phyloP scores from a whole-genome alignment of 2,888 invertebrate genomes.

The Caenorhabditis doughertyi region DNA sequence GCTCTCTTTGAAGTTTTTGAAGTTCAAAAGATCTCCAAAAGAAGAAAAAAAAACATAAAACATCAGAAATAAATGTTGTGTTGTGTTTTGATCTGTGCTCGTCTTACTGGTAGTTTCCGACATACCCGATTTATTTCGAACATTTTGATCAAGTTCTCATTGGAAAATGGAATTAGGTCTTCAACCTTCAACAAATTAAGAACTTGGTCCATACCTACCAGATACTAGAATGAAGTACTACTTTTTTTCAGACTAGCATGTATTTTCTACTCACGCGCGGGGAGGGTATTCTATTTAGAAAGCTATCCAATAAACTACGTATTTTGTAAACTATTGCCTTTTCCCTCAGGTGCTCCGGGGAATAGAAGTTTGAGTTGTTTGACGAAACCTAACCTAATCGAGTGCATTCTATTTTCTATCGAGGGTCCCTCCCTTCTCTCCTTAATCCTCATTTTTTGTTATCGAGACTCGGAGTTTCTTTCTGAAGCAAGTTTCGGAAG shows the following conservation, averaged over 20 bases:
- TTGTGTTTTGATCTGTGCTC: constrained; percentile 29
- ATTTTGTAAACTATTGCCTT: constrained; percentile 28
- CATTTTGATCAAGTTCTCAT: not conserved
- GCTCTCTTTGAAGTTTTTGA: not conserved
- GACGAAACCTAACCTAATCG: constrained; percentile 63
- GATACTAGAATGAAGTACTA: constrained; percentile 24
- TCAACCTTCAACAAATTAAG: not conserved
- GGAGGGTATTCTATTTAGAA: not conserved
- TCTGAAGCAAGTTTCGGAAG: constrained; percentile 35
- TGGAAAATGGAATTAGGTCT: not conserved
- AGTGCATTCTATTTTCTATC: constrained; percentile 56
- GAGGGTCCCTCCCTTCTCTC: not conserved
- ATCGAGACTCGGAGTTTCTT: constrained; percentile 45
- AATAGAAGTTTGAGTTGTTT: constrained; percentile 44
- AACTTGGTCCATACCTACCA: constrained; percentile 1
- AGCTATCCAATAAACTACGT: constrained; percentile 46
- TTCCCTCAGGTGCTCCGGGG: constrained; percentile 51
- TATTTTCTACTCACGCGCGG: not conserved
- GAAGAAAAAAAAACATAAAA: constrained; percentile 9
- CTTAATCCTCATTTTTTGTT: constrained; percentile 51
- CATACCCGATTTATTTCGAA: constrained; percentile 10
- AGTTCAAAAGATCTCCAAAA: not conserved
- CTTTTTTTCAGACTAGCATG: constrained; percentile 17
- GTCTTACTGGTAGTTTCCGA: constrained; percentile 45
- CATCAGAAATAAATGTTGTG: constrained; percentile 31